Conservation (phyloP, 2,113 vertebrate genomes). For the Labrus mixtus region DNA sequence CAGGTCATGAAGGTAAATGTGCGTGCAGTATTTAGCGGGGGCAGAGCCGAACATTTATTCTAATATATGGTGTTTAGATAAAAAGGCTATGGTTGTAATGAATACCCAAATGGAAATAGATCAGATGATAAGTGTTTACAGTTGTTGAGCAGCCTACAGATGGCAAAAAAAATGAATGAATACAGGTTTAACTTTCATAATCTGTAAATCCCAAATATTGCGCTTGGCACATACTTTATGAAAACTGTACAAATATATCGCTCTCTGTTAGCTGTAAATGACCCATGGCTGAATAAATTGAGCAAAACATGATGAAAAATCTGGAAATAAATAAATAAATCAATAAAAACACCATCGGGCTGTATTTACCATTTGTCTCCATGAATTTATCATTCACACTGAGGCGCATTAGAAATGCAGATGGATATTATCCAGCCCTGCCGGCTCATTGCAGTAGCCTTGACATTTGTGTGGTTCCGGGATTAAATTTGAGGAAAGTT, state of each 20-base stretch:
- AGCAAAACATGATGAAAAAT: conserved; percentile 2
- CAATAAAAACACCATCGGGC: background rate
- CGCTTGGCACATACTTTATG: background rate
- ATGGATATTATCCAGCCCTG: conserved; percentile 33
- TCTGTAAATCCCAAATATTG: background rate
- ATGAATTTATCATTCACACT: conserved; percentile 15
- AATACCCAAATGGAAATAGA: background rate
- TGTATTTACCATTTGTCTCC: conserved; percentile 29
- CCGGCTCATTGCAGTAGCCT: conserved; percentile 18
- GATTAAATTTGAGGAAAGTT: conserved; percentile 53
- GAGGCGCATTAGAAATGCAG: background rate
- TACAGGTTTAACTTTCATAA: background rate
- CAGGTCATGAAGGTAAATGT: too few relatives aligned
- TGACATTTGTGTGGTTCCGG: conserved; percentile 47
- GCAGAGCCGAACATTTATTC: too few relatives aligned
- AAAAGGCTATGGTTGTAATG: too few relatives aligned
- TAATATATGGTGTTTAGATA: too few relatives aligned
- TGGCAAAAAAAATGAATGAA: background rate
- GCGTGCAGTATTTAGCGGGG: background rate
- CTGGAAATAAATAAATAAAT: background rate
- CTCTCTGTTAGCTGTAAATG: background rate
- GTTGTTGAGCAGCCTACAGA: background rate
- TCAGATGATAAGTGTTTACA: background rate
- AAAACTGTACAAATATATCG: background rate
- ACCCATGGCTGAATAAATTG: background rate